phyloP scores from a whole-genome alignment of 2,113 vertebrate species.

The Clupea harengus region DNA sequence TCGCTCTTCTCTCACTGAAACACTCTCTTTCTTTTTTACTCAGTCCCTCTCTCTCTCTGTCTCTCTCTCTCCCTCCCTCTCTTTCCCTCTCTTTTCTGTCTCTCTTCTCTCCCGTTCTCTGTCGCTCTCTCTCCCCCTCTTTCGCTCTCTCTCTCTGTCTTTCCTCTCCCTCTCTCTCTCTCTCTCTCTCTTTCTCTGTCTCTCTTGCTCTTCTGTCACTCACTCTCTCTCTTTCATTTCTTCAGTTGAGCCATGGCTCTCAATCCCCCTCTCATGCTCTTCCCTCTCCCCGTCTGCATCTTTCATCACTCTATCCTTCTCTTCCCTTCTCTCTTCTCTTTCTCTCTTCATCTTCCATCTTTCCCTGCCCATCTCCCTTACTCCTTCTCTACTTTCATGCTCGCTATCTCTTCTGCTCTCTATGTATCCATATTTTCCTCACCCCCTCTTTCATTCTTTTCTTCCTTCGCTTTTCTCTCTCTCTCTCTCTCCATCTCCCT shows the following conservation, averaged over 20 bases:
- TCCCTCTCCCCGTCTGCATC: background rate
- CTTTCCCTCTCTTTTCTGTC: slow-evolving; percentile 36
- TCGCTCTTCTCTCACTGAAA: too few species aligned
- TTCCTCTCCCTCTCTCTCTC: slow-evolving; percentile 22
- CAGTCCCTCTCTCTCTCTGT: background rate
- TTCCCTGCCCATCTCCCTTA: background rate
- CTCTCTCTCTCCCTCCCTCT: slow-evolving; percentile 36
- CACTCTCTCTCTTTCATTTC: background rate
- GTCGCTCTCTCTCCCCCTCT: background rate
- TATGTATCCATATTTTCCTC: background rate
- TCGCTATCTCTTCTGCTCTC: background rate
- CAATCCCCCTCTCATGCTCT: background rate
- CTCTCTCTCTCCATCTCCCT: slow-evolving; percentile 30
- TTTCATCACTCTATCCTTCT: background rate
- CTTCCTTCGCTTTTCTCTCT: background rate
- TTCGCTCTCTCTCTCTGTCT: too few species aligned
- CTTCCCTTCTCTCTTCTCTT: background rate
- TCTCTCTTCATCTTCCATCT: background rate
- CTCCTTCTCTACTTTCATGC: background rate
- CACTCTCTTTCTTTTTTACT: background rate
- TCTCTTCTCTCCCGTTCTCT: slow-evolving; percentile 7
- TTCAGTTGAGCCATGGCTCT: background rate
- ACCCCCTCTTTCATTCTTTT: background rate
- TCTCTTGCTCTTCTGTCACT: background rate
- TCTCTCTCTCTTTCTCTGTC: slow-evolving; percentile 40